Evolutionary conservation across 2,888 invertebrate genomes (phyloP).

Genomic region (Deilephila elpenor): DNA sequence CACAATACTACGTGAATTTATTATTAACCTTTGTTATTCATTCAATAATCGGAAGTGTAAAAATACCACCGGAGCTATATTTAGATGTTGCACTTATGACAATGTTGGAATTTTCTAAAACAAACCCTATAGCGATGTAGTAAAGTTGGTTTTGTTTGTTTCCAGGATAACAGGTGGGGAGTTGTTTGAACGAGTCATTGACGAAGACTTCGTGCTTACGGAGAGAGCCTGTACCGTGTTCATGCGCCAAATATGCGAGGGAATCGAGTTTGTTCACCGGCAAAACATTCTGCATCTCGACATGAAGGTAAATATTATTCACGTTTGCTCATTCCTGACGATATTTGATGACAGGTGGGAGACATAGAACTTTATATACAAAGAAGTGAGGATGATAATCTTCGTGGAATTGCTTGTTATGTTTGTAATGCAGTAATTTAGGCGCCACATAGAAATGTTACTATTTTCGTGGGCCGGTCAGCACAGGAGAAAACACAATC

Average conservation of each 20-base stretch:
- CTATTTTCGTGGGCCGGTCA: no score
- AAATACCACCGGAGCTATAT: not conserved
- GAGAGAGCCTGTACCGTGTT: constrained; percentile 98
- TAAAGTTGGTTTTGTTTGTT: constrained; percentile 42
- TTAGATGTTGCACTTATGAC: constrained; percentile 12
- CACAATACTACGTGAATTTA: not conserved
- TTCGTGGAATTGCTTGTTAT: no score
- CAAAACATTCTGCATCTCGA: constrained; percentile 98
- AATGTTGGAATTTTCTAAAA: not conserved
- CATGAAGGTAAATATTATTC: constrained; percentile 90
- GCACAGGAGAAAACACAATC: no score
- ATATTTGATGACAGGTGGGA: not conserved
- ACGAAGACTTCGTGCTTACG: constrained; percentile 98
- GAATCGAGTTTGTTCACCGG: constrained; percentile 98
- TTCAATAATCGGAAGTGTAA: constrained; percentile 7
- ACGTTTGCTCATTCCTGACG: not conserved
- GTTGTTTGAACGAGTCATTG: constrained; percentile 98
- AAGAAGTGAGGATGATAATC: no score
- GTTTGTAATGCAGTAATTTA: no score
- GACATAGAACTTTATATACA: no score
- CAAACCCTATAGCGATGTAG: not conserved
- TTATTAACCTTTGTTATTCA: constrained; percentile 10
- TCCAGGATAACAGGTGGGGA: constrained; percentile 98
- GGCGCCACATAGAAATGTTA: no score
- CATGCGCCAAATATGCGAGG: constrained; percentile 99